Evolutionary conservation across 2,797 vertebrate species (phyloP).

Genomic region (Pteronotus mesoamericanus): DNA sequence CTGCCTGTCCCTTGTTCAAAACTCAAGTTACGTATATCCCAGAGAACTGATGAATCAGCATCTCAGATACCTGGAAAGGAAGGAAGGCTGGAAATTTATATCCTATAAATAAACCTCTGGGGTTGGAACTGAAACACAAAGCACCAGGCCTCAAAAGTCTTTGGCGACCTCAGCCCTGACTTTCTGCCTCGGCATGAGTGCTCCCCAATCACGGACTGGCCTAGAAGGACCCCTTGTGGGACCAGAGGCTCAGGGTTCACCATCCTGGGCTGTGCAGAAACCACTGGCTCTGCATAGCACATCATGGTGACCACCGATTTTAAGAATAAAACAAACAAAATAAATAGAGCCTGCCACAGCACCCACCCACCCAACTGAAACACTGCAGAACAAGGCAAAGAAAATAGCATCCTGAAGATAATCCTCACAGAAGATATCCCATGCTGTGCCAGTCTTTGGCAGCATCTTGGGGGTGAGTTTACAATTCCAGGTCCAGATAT

Average conservation of each 20-base stretch:
- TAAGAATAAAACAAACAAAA: not conserved
- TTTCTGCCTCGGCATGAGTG: not conserved
- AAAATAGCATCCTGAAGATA: not conserved
- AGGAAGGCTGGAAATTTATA: not conserved
- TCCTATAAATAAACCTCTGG: not conserved
- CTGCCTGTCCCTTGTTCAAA: not conserved
- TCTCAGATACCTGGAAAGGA: not conserved
- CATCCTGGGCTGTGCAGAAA: too few relatives aligned
- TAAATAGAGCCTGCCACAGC: not conserved
- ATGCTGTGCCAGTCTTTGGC: not conserved
- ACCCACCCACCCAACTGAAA: not conserved
- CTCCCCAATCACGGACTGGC: not conserved
- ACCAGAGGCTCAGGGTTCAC: not conserved
- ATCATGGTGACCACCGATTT: not conserved
- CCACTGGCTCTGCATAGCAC: accelerated
- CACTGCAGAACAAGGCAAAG: not conserved
- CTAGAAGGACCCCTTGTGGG: not conserved
- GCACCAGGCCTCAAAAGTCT: not conserved
- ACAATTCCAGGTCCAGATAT: not conserved
- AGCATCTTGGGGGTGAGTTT: not conserved
- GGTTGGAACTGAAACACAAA: not conserved
- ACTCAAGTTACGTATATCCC: not conserved
- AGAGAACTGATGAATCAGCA: not conserved
- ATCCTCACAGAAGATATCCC: not conserved
- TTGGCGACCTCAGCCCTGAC: not conserved